Evolutionary conservation across 2,888 invertebrate genomes (phyloP), one percentile per base, ranked within the genome.

Genomic region (Spisula subtruncata): DNA sequence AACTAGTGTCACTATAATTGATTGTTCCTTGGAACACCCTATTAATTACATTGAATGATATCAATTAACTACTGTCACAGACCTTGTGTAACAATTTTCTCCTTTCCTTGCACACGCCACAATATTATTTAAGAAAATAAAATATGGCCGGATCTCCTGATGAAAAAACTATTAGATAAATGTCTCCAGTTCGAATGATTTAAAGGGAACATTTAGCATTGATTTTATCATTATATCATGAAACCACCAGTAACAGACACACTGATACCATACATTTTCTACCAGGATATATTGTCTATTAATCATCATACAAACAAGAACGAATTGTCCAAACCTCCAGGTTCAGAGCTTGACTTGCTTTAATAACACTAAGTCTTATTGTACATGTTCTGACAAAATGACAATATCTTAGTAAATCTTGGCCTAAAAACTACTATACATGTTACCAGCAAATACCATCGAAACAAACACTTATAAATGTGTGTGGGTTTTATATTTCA

Each of bases 41-140:
- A 32, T 18, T 32, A 75, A 75, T 75, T 75, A 35, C 75, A 75
- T 16, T 75, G 32, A 75, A 32, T 18, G 16, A 75, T 32, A 75
- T 29, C 75, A 75, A 75, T 75, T 75, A 75, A 75, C 14, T 32
- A 35, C 25, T 16, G 75, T 25, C 75, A 75, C 75, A 75, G 32
- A 16, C 25, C 75, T 14, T 75, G 75, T 75, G 16, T 25, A 35
- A 32, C 35, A 32, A 75, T 32, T 75, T 32, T 75, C 35, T 35
- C 75, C 75, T 75, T 10, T 25, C 75, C 75, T 16, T 32, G 35
- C 75, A 35, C 35, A 20, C 20, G 35, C 75, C 75, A 20, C 75
- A 75, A 75, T 75, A 75, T 75, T 75, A 16, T 75, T 75, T 35
- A 46, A 81, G 81, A 48, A 81, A 81, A 51, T 48, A 51, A 81